Percentiles rank a stretch among this genome's conserved stretches.
phyloP scores from a whole-genome alignment of 2,888 invertebrate species.

The Pogonocherus hispidulus region DNA sequence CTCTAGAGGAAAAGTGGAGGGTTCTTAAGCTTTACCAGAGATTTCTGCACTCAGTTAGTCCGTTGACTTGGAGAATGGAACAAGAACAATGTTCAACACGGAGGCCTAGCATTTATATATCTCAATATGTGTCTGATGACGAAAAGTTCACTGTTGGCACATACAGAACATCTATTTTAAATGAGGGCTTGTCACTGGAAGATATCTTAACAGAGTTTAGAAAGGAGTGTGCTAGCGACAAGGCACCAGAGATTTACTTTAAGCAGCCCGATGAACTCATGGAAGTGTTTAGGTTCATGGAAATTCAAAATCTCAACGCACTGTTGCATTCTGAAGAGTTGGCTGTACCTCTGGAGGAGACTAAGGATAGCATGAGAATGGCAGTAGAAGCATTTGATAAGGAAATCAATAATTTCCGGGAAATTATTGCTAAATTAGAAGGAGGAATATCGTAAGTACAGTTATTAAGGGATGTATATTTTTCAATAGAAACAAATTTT shows the following conservation, averaged over 20 bases:
- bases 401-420: conserved; percentile 67
- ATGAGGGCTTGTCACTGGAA: conserved; percentile 59
- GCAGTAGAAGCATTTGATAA: conserved; percentile 66
- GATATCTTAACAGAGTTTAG: conserved; percentile 70
- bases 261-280: conserved; percentile 71
- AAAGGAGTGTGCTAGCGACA: conserved; percentile 66
- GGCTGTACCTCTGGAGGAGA: conserved; percentile 70
- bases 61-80: conserved; percentile 73
- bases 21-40: conserved; percentile 77
- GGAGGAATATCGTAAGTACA: conserved; percentile 65
- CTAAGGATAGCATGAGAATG: conserved; percentile 68
- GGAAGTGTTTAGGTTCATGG: conserved; percentile 73
- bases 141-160: conserved; percentile 56
- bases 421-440: conserved; percentile 67
- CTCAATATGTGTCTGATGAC: conserved; percentile 35
- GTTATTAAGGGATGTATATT: no score
- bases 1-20: conserved; percentile 75
- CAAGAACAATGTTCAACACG: background rate
- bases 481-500: no score
- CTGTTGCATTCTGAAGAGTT: conserved; percentile 74
- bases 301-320: conserved; percentile 76
- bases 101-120: background rate
- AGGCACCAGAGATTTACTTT: conserved; percentile 73
- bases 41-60: conserved; percentile 78
- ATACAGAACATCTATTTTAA: conserved; percentile 49